phyloP scores from a whole-genome alignment of 2,113 vertebrate species.

The Eleginops maclovinus region DNA sequence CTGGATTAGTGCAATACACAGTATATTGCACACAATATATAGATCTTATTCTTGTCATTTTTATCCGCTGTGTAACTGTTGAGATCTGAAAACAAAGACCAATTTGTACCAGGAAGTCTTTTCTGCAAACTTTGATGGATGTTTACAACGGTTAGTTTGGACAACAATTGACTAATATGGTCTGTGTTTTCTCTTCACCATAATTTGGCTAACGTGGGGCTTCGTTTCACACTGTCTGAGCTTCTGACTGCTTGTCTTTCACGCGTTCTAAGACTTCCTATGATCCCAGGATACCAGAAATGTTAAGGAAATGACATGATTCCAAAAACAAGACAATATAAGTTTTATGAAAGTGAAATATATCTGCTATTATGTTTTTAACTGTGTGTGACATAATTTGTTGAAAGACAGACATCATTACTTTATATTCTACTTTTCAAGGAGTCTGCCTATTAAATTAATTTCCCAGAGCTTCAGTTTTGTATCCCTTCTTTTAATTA shows the following conservation, averaged over 20 bases:
- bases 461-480: neutral
- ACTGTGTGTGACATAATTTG: slow-evolving; percentile 4
- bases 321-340: neutral
- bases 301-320: neutral
- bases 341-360: neutral
- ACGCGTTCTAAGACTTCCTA: neutral
- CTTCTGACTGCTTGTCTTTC: slow-evolving; percentile 6
- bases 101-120: neutral
- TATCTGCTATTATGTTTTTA: neutral
- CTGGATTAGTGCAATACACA: neutral
- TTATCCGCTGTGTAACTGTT: neutral
- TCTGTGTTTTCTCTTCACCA: neutral
- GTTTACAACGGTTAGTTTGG: neutral
- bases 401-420: neutral
- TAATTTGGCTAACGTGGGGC: neutral
- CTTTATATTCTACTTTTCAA: neutral
- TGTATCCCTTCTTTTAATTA: slow-evolving; percentile 4
- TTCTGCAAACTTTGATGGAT: slow-evolving; percentile 20
- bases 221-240: neutral
- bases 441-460: neutral
- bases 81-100: neutral
- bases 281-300: neutral
- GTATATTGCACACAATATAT: too few species aligned
- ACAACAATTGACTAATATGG: neutral
- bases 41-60: neutral